phyloP scores from a whole-genome alignment of 2,797 vertebrate species.

The Gymnothorax reevesii region DNA sequence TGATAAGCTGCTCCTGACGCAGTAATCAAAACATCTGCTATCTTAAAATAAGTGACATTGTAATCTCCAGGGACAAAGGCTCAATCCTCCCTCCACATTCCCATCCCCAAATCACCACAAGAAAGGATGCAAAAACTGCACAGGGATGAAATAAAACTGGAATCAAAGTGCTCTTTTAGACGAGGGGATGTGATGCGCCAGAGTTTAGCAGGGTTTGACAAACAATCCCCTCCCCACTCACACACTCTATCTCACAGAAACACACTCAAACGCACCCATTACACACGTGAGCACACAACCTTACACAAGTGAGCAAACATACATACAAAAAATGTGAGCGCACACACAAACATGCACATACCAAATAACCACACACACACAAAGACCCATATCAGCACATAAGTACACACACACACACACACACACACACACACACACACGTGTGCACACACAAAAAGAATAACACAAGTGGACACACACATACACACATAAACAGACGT shows the following conservation, averaged over 20 bases:
- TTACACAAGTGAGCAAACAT: constrained; percentile 56
- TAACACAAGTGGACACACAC: too few relatives aligned
- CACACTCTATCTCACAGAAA: constrained; percentile 50
- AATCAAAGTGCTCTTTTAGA: constrained; percentile 82
- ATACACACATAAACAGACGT: not conserved
- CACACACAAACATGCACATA: too few relatives aligned
- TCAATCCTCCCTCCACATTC: constrained; percentile 54
- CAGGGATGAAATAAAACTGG: constrained; percentile 12
- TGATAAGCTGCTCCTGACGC: constrained; percentile 72
- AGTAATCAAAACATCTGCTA: constrained; percentile 79
- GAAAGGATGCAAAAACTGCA: constrained; percentile 63
- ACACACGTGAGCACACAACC: constrained; percentile 63
- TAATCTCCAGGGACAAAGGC: constrained; percentile 63
- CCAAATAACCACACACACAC: too few relatives aligned
- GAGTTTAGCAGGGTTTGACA: constrained; percentile 75
- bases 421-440: too few relatives aligned
- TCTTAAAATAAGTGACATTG: constrained; percentile 82
- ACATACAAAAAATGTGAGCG: too few relatives aligned
- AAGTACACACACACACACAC: not conserved
- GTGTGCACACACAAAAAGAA: too few relatives aligned
- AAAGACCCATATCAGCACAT: too few relatives aligned
- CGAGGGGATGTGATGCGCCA: constrained; percentile 69
- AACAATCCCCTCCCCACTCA: constrained; percentile 60
- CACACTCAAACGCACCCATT: constrained; percentile 66
- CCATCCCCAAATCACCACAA: constrained; percentile 60